Base-by-base conservation (phyloP, 1,140 invertebrate species). In the Drosophila kanapiae region DNA sequence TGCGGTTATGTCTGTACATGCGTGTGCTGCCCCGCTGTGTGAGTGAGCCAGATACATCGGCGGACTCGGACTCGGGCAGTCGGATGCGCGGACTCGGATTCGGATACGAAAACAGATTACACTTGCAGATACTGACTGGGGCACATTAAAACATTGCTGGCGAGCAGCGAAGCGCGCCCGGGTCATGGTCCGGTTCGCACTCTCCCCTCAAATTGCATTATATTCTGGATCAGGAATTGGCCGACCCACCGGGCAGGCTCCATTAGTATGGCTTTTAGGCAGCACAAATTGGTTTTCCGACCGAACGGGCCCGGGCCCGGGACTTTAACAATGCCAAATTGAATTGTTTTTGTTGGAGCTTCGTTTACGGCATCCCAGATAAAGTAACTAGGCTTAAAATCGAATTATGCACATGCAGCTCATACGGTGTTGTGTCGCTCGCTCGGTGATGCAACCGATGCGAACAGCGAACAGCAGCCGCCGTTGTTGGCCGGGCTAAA, bases 111-210 rank as follows among this genome's bases (percentile, higher is more conserved):
- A 38, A 31, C 60, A 62, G 80, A 83, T 83, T 88, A 78, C 84
- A 88, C 77, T 78, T 90, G 80, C 80, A 88, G 84, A 88, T 90
- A 88, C 84, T 67, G 29, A 49, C 27, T 49, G 47, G 23, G 49
- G 18, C 40, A 72, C 43, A 72, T 78, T 87, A 87, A 80, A 78
- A 72, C 75, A 85, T 90, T 74, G 82, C 85, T 82, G 47, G 62
- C 64, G 88, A 58, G 71, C 81, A 90, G 48, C 85, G 71, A 90
- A 90, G 81, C 85, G 85, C 75, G 75, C 37, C 37, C 54, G 51
- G 74, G 84, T 80, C 74, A 87, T 71, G 84, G 84, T 72, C 84
- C 80, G 81, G 80, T 64, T 48, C 51, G 71, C 42, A 40, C 69
- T 49, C 69, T 49, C 29, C 51, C 63, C 56, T 9, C 18, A 35